phyloP scores from a whole-genome alignment of 2,113 vertebrate genomes.

The Petromus typicus region DNA sequence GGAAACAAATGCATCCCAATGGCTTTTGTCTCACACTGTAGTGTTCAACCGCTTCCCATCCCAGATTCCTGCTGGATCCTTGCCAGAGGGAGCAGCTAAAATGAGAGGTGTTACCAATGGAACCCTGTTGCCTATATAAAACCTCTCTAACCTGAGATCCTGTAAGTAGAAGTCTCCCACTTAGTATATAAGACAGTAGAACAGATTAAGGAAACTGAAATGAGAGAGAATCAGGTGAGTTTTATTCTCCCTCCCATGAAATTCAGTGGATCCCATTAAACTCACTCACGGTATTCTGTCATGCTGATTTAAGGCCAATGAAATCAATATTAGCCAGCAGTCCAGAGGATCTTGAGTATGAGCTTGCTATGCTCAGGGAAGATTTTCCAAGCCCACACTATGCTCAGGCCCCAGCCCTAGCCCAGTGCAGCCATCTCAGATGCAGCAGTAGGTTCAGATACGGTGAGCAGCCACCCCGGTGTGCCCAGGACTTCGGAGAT shows the following conservation, averaged over 20 bases:
- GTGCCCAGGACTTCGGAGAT: background rate
- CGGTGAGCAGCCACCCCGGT: background rate
- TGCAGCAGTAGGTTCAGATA: slow-evolving; percentile 20
- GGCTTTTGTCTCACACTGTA: background rate
- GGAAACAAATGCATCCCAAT: background rate
- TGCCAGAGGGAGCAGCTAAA: background rate
- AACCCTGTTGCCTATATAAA: background rate
- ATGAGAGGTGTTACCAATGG: background rate
- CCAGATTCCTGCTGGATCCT: too few species aligned
- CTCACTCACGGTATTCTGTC: background rate
- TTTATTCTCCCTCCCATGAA: background rate
- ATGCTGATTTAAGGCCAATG: background rate
- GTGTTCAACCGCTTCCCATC: background rate
- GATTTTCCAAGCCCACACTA: background rate
- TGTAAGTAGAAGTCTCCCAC: background rate
- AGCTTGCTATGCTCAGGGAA: background rate
- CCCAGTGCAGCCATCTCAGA: background rate
- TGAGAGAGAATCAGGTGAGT: background rate
- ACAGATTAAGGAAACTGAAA: slow-evolving; percentile 8
- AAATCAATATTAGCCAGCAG: background rate
- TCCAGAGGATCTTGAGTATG: background rate
- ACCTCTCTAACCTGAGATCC: background rate
- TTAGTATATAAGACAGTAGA: background rate
- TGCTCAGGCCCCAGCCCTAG: background rate
- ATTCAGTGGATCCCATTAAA: background rate